phyloP scores from a whole-genome alignment of 2,888 invertebrate genomes.

The Panorpa germanica region DNA sequence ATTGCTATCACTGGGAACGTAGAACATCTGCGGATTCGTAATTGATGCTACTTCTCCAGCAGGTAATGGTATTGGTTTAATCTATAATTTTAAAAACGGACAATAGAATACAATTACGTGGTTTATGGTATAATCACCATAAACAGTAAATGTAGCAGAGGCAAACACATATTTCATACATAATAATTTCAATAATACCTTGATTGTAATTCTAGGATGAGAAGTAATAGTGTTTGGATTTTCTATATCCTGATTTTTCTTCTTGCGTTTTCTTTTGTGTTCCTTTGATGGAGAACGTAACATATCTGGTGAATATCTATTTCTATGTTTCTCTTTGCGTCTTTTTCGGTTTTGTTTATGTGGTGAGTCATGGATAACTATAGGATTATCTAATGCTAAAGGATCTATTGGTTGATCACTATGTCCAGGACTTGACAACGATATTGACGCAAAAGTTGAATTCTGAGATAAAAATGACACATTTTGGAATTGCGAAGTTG shows the following conservation, averaged over 20 bases:
- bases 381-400: slow-evolving; percentile 27
- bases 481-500: slow-evolving; percentile 13
- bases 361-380: slow-evolving; percentile 21
- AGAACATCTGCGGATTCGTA: slow-evolving; percentile 57
- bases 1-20: slow-evolving; percentile 48
- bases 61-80: slow-evolving; percentile 20
- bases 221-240: slow-evolving; percentile 23
- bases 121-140: neutral
- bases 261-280: slow-evolving; percentile 63
- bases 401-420: slow-evolving; percentile 28
- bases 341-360: slow-evolving; percentile 45
- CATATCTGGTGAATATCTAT: slow-evolving; percentile 49
- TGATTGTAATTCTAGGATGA: slow-evolving; percentile 62
- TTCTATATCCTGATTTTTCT: slow-evolving; percentile 50
- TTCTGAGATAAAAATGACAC: slow-evolving; percentile 22
- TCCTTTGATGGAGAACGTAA: slow-evolving; percentile 47
- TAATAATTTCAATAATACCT: slow-evolving; percentile 30
- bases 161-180: neutral
- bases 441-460: slow-evolving; percentile 29
- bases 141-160: neutral
- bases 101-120: slow-evolving; percentile 5
- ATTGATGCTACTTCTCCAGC: slow-evolving; percentile 50
- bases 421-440: slow-evolving; percentile 24
- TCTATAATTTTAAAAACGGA: slow-evolving; percentile 12
- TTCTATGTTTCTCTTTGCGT: slow-evolving; percentile 58